Conservation (phyloP, 1,140 invertebrate species). For the Drosophila gunungcola region DNA sequence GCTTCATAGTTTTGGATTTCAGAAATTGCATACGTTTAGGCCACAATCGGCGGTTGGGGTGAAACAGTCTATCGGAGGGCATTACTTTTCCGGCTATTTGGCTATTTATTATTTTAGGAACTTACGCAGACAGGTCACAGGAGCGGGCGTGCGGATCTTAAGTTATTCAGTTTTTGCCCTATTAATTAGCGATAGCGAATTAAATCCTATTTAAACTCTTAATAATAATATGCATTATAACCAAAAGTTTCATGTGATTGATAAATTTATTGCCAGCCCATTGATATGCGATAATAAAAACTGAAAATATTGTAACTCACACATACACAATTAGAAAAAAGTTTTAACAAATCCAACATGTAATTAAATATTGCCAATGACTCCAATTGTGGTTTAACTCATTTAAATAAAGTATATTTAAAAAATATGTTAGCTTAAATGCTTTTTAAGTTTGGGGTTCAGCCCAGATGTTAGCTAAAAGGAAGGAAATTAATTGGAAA, state of each 20-base stretch:
- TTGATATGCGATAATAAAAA: conserved; percentile 31
- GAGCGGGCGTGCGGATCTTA: neutral
- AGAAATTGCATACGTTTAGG: conserved; percentile 56
- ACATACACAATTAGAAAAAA: conserved; percentile 22
- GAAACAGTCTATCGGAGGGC: conserved; percentile 9
- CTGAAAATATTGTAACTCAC: conserved; percentile 3
- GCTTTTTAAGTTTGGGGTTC: neutral
- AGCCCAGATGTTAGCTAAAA: neutral
- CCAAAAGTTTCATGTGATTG: conserved; percentile 51
- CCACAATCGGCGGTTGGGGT: conserved; percentile 19
- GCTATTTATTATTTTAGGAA: conserved; percentile 55
- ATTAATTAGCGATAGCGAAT: neutral
- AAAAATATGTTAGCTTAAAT: neutral
- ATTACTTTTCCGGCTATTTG: conserved; percentile 18
- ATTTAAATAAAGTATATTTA: conserved; percentile 29
- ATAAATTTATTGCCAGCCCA: conserved; percentile 53
- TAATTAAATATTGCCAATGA: conserved; percentile 17
- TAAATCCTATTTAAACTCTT: neutral
- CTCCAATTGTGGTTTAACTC: conserved; percentile 16
- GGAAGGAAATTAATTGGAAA: conserved; percentile 15
- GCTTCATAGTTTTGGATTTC: conserved; percentile 60
- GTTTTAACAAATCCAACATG: conserved; percentile 16
- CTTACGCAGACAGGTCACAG: conserved; percentile 25
- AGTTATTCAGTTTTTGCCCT: neutral
- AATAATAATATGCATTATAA: conserved; percentile 3